Percentiles rank a stretch among this genome's conserved stretches.
These are phyloP conservation scores for Platysternon megacephalum DNA, from an alignment of 2,113 vertebrate species.

Conservation along the genomic window DNA sequence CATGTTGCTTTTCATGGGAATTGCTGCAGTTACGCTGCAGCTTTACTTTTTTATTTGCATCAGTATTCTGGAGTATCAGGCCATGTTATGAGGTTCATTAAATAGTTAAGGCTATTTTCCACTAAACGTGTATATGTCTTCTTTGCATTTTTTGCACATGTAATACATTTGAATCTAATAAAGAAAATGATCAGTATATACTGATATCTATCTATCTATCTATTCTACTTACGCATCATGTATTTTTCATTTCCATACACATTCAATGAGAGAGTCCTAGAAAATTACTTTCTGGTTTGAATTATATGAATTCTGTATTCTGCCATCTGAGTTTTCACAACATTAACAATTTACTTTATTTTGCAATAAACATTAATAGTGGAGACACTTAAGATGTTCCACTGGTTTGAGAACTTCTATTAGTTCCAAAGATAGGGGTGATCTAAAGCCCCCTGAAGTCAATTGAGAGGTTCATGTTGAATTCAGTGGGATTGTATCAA, in stretches of 20 bases:
- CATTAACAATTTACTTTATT: background rate
- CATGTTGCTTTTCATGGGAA: background rate
- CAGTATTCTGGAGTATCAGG: background rate
- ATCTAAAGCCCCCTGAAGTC: background rate
- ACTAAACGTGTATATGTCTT: background rate
- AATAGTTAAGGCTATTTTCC: background rate
- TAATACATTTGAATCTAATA: background rate
- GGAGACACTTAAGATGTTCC: background rate
- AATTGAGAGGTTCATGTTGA: background rate
- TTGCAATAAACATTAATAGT: background rate
- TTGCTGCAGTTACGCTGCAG: background rate
- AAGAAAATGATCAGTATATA: rapidly evolving
- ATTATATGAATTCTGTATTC: background rate
- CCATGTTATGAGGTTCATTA: background rate
- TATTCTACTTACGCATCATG: background rate
- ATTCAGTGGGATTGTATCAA: background rate
- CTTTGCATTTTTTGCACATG: background rate
- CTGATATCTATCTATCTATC: background rate
- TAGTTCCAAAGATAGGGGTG: background rate
- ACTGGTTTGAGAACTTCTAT: background rate
- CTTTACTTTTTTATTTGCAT: background rate
- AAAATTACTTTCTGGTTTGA: background rate
- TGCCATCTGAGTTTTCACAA: background rate
- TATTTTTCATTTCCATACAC: background rate
- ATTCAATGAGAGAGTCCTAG: background rate